Evolutionary conservation across 37 sponge, comb jelly and placozoan genomes (phyloP), one percentile per base, ranked within the genome.

Genomic region (Beroe forskalii): DNA sequence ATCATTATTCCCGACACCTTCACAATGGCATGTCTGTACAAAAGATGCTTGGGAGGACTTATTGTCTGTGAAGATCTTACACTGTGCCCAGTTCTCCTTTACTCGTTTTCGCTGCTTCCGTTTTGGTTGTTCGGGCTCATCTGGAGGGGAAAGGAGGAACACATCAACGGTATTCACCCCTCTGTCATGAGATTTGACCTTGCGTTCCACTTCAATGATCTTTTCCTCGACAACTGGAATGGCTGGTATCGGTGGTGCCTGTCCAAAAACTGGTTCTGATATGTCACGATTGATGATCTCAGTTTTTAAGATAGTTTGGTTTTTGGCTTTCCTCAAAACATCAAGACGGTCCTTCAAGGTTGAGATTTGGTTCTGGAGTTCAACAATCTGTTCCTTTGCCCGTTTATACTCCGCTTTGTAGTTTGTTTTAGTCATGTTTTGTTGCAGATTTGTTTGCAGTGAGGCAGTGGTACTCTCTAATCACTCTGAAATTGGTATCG

Each of bases 11-110:
- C 30, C 40, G 42, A 80, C 30, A 23, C 86, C 86, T 44, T 80
- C 86, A 43, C 86, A 80, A 48, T 80, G 86, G 40, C 86, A 80
- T 12, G 86, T 80, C 55, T 80, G 86, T 25, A 80, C 86, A 43
- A 80, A 80, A 6, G 24, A 0, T 17, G 40, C 86, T 25, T 80
- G 86, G 42, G 30, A 44, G 0, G 35, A 22, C 40, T 44, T 80
- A 43, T 9, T 44, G 28, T 32, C 86, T 27, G 86, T 80, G 30
- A 44, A 80, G 1, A 80, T 25, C 25, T 42, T 20, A 27, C 86
- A 80, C 27, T 80, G 86, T 28, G 55, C 22, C 86, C 86, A 80
- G 20, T 44, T 44, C 25, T 80, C 86, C 40, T 80, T 80, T 9
- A 80, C 86, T 27, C 86, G 86, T 25, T 80, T 80, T 27, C 86